Evolutionary conservation across 2,888 invertebrate genomes (phyloP).

Genomic region (Pterobdella sp.): DNA sequence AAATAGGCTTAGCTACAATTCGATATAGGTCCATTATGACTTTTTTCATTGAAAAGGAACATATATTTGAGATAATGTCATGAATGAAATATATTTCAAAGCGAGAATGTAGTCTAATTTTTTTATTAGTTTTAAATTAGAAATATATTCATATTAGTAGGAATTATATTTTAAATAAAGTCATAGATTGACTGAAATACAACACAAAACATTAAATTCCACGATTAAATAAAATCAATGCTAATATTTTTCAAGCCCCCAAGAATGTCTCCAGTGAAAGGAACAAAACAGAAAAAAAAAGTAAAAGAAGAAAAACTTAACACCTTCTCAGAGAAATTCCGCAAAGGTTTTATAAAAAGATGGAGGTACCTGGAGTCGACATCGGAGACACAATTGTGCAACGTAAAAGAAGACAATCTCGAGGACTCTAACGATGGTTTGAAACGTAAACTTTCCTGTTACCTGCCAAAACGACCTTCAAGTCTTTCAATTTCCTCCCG

Average conservation of each 20-base stretch:
- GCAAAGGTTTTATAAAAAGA: not conserved
- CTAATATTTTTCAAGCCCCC: constrained; percentile 8
- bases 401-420: not conserved
- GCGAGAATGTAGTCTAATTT: too few relatives aligned
- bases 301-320: not conserved
- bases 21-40: too few relatives aligned
- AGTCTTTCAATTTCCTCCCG: constrained; percentile 4
- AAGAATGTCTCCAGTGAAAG: constrained; percentile 23
- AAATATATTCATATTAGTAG: too few relatives aligned
- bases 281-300: not conserved
- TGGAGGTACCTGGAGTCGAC: not conserved
- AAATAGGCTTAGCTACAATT: too few relatives aligned
- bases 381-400: not conserved
- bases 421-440: not conserved
- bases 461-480: constrained; percentile 3
- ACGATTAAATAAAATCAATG: not conserved
- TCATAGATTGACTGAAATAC: too few relatives aligned
- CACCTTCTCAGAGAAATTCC: not conserved
- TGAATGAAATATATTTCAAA: too few relatives aligned
- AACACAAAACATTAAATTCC: not conserved
- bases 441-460: constrained; percentile 8
- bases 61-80: too few relatives aligned
- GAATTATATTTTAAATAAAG: too few relatives aligned
- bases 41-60: too few relatives aligned
- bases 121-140: too few relatives aligned